These are phyloP conservation scores for Astropecten irregularis DNA, from an alignment of 53 echinoderm and acorn worm genomes.

Conservation along the genomic window DNA sequence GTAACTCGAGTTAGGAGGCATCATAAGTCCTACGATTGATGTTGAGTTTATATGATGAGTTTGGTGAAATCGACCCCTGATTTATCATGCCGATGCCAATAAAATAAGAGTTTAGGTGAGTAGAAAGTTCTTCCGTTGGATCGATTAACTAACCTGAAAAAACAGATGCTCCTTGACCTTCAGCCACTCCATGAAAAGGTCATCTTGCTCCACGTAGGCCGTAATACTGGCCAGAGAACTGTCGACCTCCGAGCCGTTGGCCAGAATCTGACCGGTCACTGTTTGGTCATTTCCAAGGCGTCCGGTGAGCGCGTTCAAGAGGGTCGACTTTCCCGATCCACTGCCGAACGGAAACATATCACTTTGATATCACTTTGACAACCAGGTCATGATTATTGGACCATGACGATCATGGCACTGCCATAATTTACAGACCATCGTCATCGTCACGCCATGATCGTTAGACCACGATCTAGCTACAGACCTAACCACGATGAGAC, in stretches of 20 bases:
- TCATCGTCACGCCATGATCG: neutral
- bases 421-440: neutral
- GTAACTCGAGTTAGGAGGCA: too few species aligned
- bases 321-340: slow-evolving; percentile 81
- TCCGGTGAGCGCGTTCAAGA: slow-evolving; percentile 70
- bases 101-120: too few species aligned
- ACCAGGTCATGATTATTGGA: neutral
- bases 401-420: neutral
- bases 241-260: slow-evolving; percentile 67
- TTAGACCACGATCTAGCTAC: neutral
- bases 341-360: slow-evolving; percentile 20
- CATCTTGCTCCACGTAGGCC: slow-evolving; percentile 84
- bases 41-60: too few species aligned
- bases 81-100: too few species aligned
- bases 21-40: too few species aligned
- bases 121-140: neutral
- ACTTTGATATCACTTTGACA: neutral
- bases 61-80: too few species aligned
- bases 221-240: slow-evolving; percentile 65
- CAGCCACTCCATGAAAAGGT: slow-evolving; percentile 69
- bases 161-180: slow-evolving; percentile 78
- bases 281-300: slow-evolving; percentile 58
- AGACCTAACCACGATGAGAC: neutral
- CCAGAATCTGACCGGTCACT: slow-evolving; percentile 63
- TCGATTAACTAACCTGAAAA: slow-evolving; percentile 62